Evolutionary conservation across 2,888 invertebrate species (phyloP).

Genomic region (Eugnorisma glareosa): DNA sequence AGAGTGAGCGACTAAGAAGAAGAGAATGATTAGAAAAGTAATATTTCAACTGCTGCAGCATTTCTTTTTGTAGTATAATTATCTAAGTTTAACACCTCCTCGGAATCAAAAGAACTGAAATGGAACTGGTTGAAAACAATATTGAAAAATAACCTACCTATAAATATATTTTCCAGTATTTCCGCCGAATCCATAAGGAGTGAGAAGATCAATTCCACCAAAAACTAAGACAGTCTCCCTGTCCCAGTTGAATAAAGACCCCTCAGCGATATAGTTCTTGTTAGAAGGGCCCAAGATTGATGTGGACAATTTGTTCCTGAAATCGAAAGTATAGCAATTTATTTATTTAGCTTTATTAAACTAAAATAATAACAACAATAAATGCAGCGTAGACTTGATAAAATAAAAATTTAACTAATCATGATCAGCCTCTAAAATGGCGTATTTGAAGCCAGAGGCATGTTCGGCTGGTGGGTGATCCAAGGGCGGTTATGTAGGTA

Average conservation of each 20-base stretch:
- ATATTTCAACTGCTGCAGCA: neutral
- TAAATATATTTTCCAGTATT: constrained; percentile 92
- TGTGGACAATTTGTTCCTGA: constrained; percentile 85
- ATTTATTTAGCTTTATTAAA: neutral
- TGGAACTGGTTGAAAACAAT: too few species aligned
- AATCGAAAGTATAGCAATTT: constrained; percentile 23
- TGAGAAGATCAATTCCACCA: constrained; percentile 93
- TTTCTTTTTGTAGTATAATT: neutral
- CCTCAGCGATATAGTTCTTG: constrained; percentile 86
- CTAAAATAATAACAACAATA: neutral
- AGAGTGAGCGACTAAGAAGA: too few species aligned
- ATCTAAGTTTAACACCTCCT: neutral
- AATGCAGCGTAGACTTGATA: neutral
- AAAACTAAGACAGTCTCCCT: constrained; percentile 92
- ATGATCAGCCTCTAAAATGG: neutral
- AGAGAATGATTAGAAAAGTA: neutral
- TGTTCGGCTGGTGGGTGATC: neutral
- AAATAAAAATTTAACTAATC: neutral
- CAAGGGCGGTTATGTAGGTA: neutral
- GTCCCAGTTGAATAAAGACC: constrained; percentile 90
- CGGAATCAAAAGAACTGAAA: neutral
- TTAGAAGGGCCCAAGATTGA: constrained; percentile 86
- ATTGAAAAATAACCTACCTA: constrained; percentile 76
- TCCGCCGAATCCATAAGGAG: constrained; percentile 87
- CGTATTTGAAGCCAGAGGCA: neutral